Conservation (phyloP, 2,113 vertebrate species). For the Salvelinus sp. region DNA sequence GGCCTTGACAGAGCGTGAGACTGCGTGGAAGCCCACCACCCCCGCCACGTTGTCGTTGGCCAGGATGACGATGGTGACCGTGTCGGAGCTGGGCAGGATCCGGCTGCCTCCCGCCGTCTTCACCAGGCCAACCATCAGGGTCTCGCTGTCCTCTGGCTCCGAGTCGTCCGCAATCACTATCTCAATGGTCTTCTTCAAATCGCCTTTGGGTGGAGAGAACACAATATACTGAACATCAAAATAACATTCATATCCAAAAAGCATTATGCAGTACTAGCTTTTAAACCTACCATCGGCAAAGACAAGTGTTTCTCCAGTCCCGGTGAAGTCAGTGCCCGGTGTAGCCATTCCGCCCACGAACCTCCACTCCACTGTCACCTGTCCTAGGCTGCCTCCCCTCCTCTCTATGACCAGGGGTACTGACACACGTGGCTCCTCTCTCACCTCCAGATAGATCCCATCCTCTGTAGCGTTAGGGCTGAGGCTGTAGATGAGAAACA, state of each 20-base stretch:
- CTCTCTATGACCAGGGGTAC: slow-evolving; percentile 88
- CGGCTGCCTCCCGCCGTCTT: slow-evolving; percentile 89
- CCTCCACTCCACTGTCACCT: slow-evolving; percentile 87
- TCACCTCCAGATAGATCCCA: slow-evolving; percentile 82
- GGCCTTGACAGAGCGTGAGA: slow-evolving; percentile 84
- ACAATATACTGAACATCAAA: slow-evolving; percentile 18
- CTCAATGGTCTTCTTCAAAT: slow-evolving; percentile 80
- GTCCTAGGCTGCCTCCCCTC: slow-evolving; percentile 87
- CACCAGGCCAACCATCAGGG: slow-evolving; percentile 81
- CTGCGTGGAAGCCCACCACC: slow-evolving; percentile 84
- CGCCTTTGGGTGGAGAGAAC: slow-evolving; percentile 69
- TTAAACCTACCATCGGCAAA: slow-evolving; percentile 84
- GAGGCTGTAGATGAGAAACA: slow-evolving; percentile 86
- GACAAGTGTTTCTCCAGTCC: slow-evolving; percentile 80
- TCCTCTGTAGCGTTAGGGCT: slow-evolving; percentile 79
- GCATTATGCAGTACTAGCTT: too few species aligned
- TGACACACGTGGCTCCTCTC: slow-evolving; percentile 74
- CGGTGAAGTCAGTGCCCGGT: slow-evolving; percentile 82
- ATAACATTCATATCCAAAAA: too few species aligned
- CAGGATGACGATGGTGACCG: slow-evolving; percentile 86
- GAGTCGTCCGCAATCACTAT: slow-evolving; percentile 85
- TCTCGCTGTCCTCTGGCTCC: slow-evolving; percentile 89
- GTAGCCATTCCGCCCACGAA: slow-evolving; percentile 86
- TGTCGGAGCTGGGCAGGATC: slow-evolving; percentile 86
- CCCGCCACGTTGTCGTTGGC: slow-evolving; percentile 92